These are phyloP conservation scores for Drosophila mimica DNA, from an alignment of 2,888 invertebrate species.

Conservation along the genomic window DNA sequence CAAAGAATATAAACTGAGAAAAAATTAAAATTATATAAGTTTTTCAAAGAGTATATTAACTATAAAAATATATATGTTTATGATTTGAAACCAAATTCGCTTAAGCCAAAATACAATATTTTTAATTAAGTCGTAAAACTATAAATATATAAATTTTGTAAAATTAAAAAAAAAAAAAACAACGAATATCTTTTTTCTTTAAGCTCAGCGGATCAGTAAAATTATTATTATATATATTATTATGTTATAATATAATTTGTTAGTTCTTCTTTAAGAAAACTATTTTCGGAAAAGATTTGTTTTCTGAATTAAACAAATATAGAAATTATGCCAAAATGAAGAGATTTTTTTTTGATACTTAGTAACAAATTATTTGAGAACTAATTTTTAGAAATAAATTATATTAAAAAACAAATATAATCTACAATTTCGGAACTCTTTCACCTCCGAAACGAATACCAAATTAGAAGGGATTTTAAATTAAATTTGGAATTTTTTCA, in stretches of 20 bases:
- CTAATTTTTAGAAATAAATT: not conserved
- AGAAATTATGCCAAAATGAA: not conserved
- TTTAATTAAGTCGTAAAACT: not conserved
- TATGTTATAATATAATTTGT: not conserved
- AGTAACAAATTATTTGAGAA: not conserved
- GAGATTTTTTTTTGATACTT: not conserved
- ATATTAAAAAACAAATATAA: not conserved
- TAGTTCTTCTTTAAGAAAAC: not conserved
- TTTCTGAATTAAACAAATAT: not conserved
- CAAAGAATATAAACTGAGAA: not conserved
- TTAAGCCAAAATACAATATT: not conserved
- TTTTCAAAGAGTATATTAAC: no score
- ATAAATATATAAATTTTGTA: not conserved
- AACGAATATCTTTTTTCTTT: not conserved
- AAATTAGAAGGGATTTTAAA: not conserved
- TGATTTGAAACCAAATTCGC: not conserved
- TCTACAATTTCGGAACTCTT: not conserved
- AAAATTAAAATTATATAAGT: not conserved
- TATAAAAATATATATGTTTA: not conserved
- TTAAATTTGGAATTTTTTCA: conserved; percentile 4
- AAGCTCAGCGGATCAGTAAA: not conserved
- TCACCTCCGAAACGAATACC: not conserved
- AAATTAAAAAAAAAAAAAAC: not conserved
- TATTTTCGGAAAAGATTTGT: not conserved
- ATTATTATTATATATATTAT: not conserved